Evolutionary conservation across 2,888 invertebrate species (phyloP).

Genomic region (Automeris io): DNA sequence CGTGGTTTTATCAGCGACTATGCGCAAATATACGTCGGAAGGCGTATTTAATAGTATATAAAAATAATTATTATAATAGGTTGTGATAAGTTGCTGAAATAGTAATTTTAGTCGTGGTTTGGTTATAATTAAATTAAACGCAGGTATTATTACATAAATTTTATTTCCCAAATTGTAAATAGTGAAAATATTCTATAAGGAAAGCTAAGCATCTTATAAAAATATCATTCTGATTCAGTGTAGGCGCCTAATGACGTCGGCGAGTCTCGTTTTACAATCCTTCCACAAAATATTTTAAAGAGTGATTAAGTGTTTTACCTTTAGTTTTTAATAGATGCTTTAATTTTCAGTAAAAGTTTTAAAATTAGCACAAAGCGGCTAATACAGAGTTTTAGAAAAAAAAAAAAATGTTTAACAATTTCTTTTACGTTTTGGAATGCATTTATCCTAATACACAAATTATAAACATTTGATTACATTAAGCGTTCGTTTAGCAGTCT

Average conservation of each 20-base stretch:
- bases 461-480: conserved; percentile 22
- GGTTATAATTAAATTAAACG: conserved; percentile 18
- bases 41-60: no score
- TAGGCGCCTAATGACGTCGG: conserved; percentile 56
- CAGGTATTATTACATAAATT: conserved; percentile 55
- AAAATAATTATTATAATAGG: no score
- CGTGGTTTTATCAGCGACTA: no score
- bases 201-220: conserved; percentile 76
- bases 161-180: conserved; percentile 73
- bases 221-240: conserved; percentile 63
- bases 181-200: conserved; percentile 66
- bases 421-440: no score
- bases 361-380: no score
- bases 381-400: no score
- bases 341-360: no score
- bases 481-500: conserved; percentile 28
- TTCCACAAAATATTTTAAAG: conserved; percentile 1
- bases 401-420: no score
- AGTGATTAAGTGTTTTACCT: background rate
- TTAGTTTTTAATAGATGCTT: no score
- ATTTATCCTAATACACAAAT: conserved; percentile 24
- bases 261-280: conserved; percentile 39
- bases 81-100: no score
- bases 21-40: no score
- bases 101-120: no score